Percentiles rank a stretch among this genome's conserved stretches.
Evolutionary conservation across 1,140 invertebrate genomes (phyloP).

Genomic region (Sitobion miscanthi): DNA sequence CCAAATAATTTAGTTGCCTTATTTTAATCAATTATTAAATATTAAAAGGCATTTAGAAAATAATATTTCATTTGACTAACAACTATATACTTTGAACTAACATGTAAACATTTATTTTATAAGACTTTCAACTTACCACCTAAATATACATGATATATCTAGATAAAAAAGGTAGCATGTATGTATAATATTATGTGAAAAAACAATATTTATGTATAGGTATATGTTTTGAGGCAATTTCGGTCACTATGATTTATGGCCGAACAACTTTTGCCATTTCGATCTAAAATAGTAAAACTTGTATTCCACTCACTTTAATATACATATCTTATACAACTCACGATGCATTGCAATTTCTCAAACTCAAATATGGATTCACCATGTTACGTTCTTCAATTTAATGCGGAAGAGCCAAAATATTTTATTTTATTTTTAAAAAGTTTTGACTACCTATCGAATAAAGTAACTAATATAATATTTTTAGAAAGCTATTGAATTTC

Average conservation of each 20-base stretch:
- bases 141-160: neutral
- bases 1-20: too few relatives aligned
- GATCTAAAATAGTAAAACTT: constrained; percentile 49
- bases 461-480: neutral
- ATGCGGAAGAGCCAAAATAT: neutral
- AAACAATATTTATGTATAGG: neutral
- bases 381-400: neutral
- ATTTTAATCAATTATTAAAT: neutral
- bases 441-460: neutral
- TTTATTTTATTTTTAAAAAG: neutral
- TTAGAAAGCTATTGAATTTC: neutral
- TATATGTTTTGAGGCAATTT: neutral
- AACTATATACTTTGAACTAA: neutral
- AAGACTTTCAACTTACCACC: neutral
- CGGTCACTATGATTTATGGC: constrained; percentile 43
- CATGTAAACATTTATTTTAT: neutral
- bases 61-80: neutral
- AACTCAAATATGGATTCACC: neutral
- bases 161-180: neutral
- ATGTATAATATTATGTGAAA: constrained; percentile 1
- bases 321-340: neutral
- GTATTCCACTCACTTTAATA: constrained; percentile 24
- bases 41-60: neutral
- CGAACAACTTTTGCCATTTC: constrained; percentile 43
- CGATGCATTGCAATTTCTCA: neutral